These are phyloP conservation scores for Seira musarum DNA, from an alignment of 2,888 invertebrate species.

Conservation along the genomic window DNA sequence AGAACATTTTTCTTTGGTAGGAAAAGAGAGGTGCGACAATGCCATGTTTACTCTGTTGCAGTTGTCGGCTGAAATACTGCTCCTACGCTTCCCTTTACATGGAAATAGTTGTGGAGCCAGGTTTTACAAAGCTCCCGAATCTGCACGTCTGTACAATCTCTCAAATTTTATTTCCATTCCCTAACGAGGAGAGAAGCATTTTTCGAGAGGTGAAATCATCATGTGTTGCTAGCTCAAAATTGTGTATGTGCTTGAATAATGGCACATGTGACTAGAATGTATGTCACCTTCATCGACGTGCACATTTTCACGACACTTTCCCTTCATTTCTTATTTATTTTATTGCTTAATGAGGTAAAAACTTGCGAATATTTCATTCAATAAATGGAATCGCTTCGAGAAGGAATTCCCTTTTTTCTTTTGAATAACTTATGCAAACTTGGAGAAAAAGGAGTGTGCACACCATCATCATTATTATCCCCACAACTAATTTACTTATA, in stretches of 20 bases:
- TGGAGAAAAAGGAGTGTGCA: background rate
- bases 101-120: no score
- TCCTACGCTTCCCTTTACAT: no score
- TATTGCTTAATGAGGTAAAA: background rate
- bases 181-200: no score
- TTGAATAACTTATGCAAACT: background rate
- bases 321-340: background rate
- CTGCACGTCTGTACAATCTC: background rate
- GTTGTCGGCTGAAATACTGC: no score
- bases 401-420: background rate
- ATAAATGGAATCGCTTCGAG: background rate
- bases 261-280: background rate
- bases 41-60: background rate
- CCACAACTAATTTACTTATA: background rate
- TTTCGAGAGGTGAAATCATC: background rate
- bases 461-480: background rate
- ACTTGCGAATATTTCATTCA: background rate
- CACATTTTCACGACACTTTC: background rate
- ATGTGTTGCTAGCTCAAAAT: background rate
- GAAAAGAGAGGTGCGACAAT: background rate
- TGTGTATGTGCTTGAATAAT: background rate
- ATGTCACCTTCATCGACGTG: background rate
- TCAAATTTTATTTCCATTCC: no score
- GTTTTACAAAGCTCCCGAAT: no score
- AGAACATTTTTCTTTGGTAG: constrained; percentile 31